Conservation (phyloP, 2,113 vertebrate genomes). For the Hoplias malabaricus region DNA sequence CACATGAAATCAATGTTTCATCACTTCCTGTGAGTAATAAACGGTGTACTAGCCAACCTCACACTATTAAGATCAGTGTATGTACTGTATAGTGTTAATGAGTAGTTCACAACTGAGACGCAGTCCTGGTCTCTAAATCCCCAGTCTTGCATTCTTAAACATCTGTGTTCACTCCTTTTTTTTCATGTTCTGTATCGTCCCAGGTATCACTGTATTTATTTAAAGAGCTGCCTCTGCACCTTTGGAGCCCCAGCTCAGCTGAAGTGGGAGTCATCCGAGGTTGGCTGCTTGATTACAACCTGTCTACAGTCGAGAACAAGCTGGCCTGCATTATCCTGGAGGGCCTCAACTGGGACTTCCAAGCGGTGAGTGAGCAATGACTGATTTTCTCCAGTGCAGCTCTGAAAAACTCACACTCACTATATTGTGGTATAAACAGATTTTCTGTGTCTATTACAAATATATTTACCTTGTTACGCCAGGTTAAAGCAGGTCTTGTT, state of each 20-base stretch:
- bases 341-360: conserved; percentile 90
- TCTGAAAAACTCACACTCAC: neutral
- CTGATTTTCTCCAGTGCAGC: neutral
- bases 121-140: too few species aligned
- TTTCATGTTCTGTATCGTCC: conserved; percentile 29
- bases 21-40: too few species aligned
- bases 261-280: conserved; percentile 85
- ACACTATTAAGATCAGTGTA: too few species aligned
- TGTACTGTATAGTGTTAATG: too few species aligned
- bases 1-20: too few species aligned
- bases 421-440: neutral
- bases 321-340: conserved; percentile 94
- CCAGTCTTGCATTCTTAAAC: neutral
- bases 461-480: neutral
- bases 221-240: conserved; percentile 90
- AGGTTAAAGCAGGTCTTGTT: too few species aligned
- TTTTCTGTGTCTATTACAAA: neutral
- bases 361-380: conserved; percentile 36
- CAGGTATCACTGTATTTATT: conserved; percentile 95
- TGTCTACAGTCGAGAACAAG: conserved; percentile 89
- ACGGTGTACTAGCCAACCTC: too few species aligned
- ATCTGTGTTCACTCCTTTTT: neutral
- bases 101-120: too few species aligned
- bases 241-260: conserved; percentile 81
- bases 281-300: conserved; percentile 85